These are phyloP conservation scores for Andrena marginata DNA, from an alignment of 2,888 invertebrate species.

Conservation along the genomic window DNA sequence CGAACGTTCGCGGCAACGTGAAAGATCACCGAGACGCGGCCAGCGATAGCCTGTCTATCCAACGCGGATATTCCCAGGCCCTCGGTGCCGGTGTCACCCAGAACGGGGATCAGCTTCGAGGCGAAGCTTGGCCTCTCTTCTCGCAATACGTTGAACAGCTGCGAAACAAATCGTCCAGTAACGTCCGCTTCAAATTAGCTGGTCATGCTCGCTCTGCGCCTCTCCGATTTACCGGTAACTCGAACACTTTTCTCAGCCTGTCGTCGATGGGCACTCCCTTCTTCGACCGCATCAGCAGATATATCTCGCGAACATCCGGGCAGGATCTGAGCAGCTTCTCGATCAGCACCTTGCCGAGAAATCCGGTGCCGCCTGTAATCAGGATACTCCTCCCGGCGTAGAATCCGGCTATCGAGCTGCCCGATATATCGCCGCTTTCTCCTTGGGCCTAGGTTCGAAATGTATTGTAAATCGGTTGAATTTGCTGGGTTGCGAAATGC, in stretches of 20 bases:
- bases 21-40: conserved; percentile 87
- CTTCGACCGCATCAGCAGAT: conserved; percentile 91
- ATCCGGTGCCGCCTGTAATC: conserved; percentile 95
- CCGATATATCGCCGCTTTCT: neutral
- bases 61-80: conserved; percentile 86
- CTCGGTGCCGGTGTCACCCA: conserved; percentile 87
- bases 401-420: conserved; percentile 87
- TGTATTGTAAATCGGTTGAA: neutral
- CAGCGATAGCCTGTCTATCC: conserved; percentile 84
- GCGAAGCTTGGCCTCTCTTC: conserved; percentile 86
- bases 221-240: conserved; percentile 84
- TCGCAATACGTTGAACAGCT: conserved; percentile 89
- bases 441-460: neutral
- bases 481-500: neutral
- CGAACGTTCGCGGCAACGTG: conserved; percentile 89
- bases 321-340: conserved; percentile 95
- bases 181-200: neutral
- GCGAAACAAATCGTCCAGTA: conserved; percentile 59
- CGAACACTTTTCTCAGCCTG: conserved; percentile 88
- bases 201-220: neutral
- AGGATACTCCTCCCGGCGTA: conserved; percentile 90
- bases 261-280: conserved; percentile 88
- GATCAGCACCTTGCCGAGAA: conserved; percentile 95
- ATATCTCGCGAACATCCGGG: conserved; percentile 90
- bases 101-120: conserved; percentile 89